Percentiles rank a stretch among this genome's conserved stretches.
Evolutionary conservation across 2,113 vertebrate species (phyloP).

Genomic region (Clupea harengus): DNA sequence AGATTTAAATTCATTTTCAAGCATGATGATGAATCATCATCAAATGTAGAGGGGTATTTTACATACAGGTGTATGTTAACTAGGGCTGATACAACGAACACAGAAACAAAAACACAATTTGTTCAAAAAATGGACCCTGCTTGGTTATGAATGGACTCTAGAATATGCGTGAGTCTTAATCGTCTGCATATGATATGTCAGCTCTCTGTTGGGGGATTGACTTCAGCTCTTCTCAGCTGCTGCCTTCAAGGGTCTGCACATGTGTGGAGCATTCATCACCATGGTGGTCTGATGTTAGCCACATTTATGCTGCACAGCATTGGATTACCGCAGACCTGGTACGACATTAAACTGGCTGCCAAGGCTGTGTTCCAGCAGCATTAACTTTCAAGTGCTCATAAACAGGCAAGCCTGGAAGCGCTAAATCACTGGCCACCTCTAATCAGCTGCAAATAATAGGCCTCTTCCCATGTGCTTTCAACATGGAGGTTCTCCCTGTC

Average conservation of each 20-base stretch:
- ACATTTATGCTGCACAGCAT: slow-evolving; percentile 54
- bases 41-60: not conserved
- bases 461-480: slow-evolving; percentile 59
- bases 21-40: not conserved
- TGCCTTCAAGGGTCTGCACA: slow-evolving; percentile 46
- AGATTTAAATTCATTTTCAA: not conserved
- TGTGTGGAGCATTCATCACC: slow-evolving; percentile 64
- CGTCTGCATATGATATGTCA: not conserved
- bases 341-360: slow-evolving; percentile 56
- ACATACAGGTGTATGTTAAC: not conserved
- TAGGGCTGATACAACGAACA: not conserved
- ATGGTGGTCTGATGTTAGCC: slow-evolving; percentile 64
- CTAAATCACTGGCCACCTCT: slow-evolving; percentile 65
- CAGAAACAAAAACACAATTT: not conserved
- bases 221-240: not conserved
- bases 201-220: slow-evolving; percentile 1
- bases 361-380: slow-evolving; percentile 59
- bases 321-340: slow-evolving; percentile 57
- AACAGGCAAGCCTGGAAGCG: slow-evolving; percentile 61
- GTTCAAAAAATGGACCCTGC: not conserved
- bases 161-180: not conserved
- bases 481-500: slow-evolving; percentile 36
- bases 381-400: slow-evolving; percentile 62
- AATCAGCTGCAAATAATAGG: slow-evolving; percentile 63
- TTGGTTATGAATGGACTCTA: not conserved